A percentile compares a stretch with the other conserved stretches of the same genome.
These are phyloP conservation scores for Sympetrum striolatum DNA, from an alignment of 2,888 invertebrate species.

Conservation along the genomic window DNA sequence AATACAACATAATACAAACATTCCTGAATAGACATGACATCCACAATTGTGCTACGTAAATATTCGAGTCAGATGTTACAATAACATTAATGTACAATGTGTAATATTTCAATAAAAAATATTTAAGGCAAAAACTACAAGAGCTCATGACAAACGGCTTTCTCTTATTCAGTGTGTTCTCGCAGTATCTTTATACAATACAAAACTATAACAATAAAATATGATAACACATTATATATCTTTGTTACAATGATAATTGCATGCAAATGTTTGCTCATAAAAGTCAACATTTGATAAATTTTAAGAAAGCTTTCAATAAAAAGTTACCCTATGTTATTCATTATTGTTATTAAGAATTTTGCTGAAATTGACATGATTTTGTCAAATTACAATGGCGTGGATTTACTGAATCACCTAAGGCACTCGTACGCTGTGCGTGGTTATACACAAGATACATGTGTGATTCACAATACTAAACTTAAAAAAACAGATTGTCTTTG, in stretches of 20 bases:
- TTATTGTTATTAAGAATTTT: constrained; percentile 25
- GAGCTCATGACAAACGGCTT: constrained; percentile 11
- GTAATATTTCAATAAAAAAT: constrained; percentile 23
- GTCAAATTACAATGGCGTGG: background rate
- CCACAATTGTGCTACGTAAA: constrained; percentile 12
- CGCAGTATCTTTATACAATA: background rate
- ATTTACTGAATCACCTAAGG: constrained; percentile 27
- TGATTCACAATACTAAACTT: background rate
- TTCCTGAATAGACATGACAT: constrained; percentile 14
- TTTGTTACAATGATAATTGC: constrained; percentile 27
- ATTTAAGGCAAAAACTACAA: constrained; percentile 17
- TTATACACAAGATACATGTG: constrained; percentile 20
- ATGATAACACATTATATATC: constrained; percentile 11
- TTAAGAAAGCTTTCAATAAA: constrained; percentile 14
- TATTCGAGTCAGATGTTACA: background rate
- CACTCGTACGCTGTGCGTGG: constrained; percentile 15
- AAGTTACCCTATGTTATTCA: constrained; percentile 12
- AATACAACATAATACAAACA: constrained; percentile 11
- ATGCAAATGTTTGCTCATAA: constrained; percentile 30
- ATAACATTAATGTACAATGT: constrained; percentile 22
- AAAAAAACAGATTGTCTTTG: background rate
- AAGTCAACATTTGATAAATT: constrained; percentile 30
- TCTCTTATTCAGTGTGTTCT: background rate
- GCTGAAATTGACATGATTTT: constrained; percentile 5
- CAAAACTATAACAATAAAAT: constrained; percentile 40